Conservation (phyloP, 2,888 invertebrate species). For the Apantesis nais region DNA sequence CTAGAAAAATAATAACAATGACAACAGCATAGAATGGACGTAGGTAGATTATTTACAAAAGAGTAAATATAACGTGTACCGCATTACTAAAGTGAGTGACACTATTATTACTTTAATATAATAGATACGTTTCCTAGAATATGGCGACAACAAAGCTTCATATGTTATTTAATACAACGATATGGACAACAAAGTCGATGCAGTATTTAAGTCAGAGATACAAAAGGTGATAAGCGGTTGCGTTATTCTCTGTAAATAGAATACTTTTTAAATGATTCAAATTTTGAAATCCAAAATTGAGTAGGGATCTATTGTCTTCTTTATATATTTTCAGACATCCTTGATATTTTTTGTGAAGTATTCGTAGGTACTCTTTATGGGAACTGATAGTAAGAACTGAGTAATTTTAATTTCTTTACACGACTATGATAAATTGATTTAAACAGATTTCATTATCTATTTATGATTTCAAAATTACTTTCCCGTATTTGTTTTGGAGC, state of each 20-base stretch:
- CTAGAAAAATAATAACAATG: neutral
- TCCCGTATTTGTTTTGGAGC: no score
- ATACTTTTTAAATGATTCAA: conserved; percentile 12
- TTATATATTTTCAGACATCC: conserved; percentile 39
- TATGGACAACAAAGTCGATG: conserved; percentile 18
- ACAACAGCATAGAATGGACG: no score
- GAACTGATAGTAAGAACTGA: no score
- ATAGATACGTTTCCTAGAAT: neutral
- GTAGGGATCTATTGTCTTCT: conserved; percentile 37
- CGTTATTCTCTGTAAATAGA: conserved; percentile 18
- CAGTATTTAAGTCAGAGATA: conserved; percentile 21
- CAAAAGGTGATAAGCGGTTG: neutral
- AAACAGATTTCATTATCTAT: no score
- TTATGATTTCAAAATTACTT: no score
- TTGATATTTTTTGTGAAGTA: conserved; percentile 27
- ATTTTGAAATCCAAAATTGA: conserved; percentile 31
- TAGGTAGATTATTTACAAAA: neutral
- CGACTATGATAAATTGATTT: no score
- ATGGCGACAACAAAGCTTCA: conserved; percentile 7
- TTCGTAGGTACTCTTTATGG: no score
- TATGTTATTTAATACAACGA: conserved; percentile 15
- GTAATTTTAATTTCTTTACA: no score
- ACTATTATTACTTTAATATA: neutral
- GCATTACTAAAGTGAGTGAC: neutral
- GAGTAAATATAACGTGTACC: neutral